Base-by-base conservation (phyloP, 2,888 invertebrate species). In the Amiota communis region DNA sequence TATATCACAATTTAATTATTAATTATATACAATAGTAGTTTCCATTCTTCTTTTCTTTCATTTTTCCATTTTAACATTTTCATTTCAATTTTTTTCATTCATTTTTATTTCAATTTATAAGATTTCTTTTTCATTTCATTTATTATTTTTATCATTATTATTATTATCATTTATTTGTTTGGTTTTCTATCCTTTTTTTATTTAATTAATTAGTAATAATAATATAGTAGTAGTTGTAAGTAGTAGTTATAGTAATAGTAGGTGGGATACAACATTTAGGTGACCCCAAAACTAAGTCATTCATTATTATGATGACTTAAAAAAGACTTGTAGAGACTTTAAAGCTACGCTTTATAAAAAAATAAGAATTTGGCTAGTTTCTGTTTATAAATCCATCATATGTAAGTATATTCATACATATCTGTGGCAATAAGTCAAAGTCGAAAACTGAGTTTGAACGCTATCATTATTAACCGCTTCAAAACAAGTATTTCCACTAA, bases 1-100 rank as follows among this genome's bases (percentile, higher is more conserved):
- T 85, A 85, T 83, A 83, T 83, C 83, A 83, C 83, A 83, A 85
- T 83, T 68, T 23, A 65, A 59, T 59, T 59, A 63, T 61, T 83
- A 84, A 82, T 71, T 83, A 83, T 83, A 81, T 83, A 83, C 83
- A 83, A 57, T 72, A 61, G 11, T 49, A 36, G 59, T 59, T 59
- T 72, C 81, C 70, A 72, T 81, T 84, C 79, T 83, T 83, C 76
- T 83, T 79, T 59, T 59, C n/a, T 36, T 4, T 36, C 36, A 36
- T 36, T 36, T 36, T 23, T 23, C 3, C n/a, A n/a, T n/a, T 10
- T 17, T 15, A 15, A 57, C 15, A 15, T n/a, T 59, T 17, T 76
- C 74, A 74, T 74, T 73, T 75, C 36, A 47, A 1, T 72, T 57
- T 20, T 56, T 17, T 20, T 65, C 8, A n/a, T 57, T 68, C 63